Base-by-base conservation (phyloP, 2,113 vertebrate genomes). In the Hydrochoerus hydrochaeris region DNA sequence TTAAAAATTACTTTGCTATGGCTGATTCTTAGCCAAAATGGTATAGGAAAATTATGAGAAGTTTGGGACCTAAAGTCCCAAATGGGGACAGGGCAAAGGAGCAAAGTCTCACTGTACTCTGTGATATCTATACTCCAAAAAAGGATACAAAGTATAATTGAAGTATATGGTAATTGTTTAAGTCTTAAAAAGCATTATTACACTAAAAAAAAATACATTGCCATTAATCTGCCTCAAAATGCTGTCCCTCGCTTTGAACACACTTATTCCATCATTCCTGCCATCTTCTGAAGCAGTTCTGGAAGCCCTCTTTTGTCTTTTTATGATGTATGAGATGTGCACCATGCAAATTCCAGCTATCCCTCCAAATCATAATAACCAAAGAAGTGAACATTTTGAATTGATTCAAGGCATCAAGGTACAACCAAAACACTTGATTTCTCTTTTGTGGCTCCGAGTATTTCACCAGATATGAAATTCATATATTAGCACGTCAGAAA, bases 1-100 rank as follows among this genome's bases (percentile, higher is more conserved):
- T 92, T 96, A 65, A 91, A 88, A 90, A 80, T 78, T 38, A 88
- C 17, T 84, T 19, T 69, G 63, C 54, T 78, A 73, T 73, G 5
- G 6, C 28, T 52, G 22, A 95, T 12, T 6, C n/a, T 24, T 54
- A 32, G 26, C 24, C n/a, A 85, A 52, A 49, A 54, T 88, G 60
- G 60, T 83, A 87, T 17, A 86, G 69, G 16, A 75, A 85, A 90
- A 85, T 5, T 41, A 65, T 49, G 16, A 92, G 71, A 41, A 63
- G 5, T 24, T 77, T 44, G 28, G 1, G 7, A 65, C 6, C 5
- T 7, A 62, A 19, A 80, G 14, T 57, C 28, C 38, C 30, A 62
- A 57, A 8, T 38, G 16, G 28, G 41, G 20, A 22, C 2, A 11
- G 4, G 0, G 16, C 3, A 71, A 28, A 24, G 35, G 2, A 17